Evolutionary conservation across 2,888 invertebrate species (phyloP).

Genomic region (Steinernema carpocapsae): DNA sequence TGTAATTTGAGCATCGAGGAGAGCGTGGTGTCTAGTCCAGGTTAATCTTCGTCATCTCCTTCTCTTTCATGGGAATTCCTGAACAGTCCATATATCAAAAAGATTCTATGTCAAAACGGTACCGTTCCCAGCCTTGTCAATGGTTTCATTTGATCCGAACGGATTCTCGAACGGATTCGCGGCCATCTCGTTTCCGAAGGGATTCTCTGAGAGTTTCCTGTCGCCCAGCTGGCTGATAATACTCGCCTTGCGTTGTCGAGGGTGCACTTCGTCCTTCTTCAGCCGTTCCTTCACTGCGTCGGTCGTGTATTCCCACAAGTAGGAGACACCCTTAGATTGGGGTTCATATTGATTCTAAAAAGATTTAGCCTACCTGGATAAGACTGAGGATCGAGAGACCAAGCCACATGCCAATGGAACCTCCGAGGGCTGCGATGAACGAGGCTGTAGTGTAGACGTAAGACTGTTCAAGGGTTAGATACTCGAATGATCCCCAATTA

Average conservation of each 20-base stretch:
- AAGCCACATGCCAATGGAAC: slow-evolving; percentile 52
- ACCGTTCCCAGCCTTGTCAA: neutral
- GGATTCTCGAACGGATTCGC: slow-evolving; percentile 23
- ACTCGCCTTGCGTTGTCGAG: slow-evolving; percentile 23
- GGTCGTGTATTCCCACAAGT: slow-evolving; percentile 25
- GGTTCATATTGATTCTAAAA: neutral
- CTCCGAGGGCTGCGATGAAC: slow-evolving; percentile 49
- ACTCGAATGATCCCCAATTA: slow-evolving; percentile 66
- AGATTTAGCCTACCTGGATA: slow-evolving; percentile 40
- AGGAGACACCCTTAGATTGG: neutral
- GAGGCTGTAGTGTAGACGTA: slow-evolving; percentile 44
- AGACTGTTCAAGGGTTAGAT: slow-evolving; percentile 63
- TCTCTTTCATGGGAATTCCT: slow-evolving; percentile 22
- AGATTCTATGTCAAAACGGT: neutral
- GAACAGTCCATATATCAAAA: neutral
- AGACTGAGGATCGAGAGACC: slow-evolving; percentile 49
- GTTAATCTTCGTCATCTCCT: slow-evolving; percentile 21
- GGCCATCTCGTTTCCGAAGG: slow-evolving; percentile 30
- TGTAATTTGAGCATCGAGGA: slow-evolving; percentile 29
- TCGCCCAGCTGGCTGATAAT: slow-evolving; percentile 31
- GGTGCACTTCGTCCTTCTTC: slow-evolving; percentile 29
- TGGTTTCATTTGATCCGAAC: neutral
- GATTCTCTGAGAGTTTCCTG: slow-evolving; percentile 34
- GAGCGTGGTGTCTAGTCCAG: neutral
- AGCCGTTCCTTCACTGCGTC: slow-evolving; percentile 24